Evolutionary conservation across 2,888 invertebrate genomes (phyloP).

Genomic region (Sympetrum striolatum): DNA sequence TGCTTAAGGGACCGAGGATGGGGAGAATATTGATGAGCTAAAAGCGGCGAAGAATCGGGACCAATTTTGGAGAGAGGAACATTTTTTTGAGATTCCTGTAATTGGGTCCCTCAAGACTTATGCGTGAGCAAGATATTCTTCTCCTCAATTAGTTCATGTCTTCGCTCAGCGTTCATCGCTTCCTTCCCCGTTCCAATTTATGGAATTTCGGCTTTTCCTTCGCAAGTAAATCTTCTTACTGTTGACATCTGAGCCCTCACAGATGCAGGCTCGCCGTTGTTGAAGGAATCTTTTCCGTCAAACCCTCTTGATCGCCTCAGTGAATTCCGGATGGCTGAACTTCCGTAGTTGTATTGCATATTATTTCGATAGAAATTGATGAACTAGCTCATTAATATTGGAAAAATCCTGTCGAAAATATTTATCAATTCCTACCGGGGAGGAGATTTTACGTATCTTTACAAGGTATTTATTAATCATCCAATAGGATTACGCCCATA

Average conservation of each 20-base stretch:
- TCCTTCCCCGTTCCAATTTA: constrained; percentile 6
- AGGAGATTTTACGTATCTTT: too few relatives aligned
- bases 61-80: not conserved
- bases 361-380: too few relatives aligned
- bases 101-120: constrained; percentile 57
- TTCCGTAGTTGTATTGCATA: too few relatives aligned
- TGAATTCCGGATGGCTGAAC: too few relatives aligned
- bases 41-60: not conserved
- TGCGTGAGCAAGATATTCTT: constrained; percentile 1
- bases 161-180: constrained; percentile 48
- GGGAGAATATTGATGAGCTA: not conserved
- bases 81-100: constrained; percentile 50
- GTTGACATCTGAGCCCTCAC: not conserved
- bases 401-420: too few relatives aligned
- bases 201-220: not conserved
- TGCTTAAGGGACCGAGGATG: not conserved
- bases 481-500: too few relatives aligned
- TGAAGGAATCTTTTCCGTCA: not conserved
- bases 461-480: too few relatives aligned
- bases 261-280: not conserved
- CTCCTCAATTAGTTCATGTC: constrained; percentile 45
- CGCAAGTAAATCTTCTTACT: constrained; percentile 8
- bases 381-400: too few relatives aligned
- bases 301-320: too few relatives aligned
- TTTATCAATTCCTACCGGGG: too few relatives aligned